Percentiles rank a stretch among this genome's conserved stretches.
These are phyloP conservation scores for Drosophila sp. DNA, from an alignment of 1,140 invertebrate species.

Conservation along the genomic window DNA sequence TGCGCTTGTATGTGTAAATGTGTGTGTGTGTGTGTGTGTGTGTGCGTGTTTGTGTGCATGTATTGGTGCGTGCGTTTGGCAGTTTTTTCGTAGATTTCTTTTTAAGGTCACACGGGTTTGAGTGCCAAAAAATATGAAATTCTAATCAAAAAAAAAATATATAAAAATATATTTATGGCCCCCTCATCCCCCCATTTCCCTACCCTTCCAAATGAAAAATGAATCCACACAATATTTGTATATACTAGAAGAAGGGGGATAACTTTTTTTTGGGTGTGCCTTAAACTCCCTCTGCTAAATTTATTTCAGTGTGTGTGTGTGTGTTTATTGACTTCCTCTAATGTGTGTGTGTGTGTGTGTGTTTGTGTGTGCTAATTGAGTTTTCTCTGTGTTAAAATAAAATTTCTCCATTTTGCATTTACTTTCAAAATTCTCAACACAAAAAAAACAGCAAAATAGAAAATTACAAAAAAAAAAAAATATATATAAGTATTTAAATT, in stretches of 20 bases:
- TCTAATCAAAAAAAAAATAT: constrained; percentile 33
- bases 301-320: constrained; percentile 25
- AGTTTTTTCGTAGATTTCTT: constrained; percentile 27
- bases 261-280: constrained; percentile 30
- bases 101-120: constrained; percentile 52
- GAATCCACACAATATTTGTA: background rate
- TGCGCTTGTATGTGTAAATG: constrained; percentile 32
- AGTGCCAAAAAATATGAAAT: constrained; percentile 11
- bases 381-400: constrained; percentile 15
- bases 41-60: constrained; percentile 18
- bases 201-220: background rate
- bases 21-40: constrained; percentile 16
- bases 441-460: constrained; percentile 18
- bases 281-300: constrained; percentile 33
- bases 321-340: constrained; percentile 15
- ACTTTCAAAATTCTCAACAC: constrained; percentile 45
- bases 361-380: constrained; percentile 33
- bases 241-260: background rate
- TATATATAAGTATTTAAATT: background rate
- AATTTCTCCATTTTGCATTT: constrained; percentile 21
- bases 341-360: constrained; percentile 2
- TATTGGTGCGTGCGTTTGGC: constrained; percentile 39
- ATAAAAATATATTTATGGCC: constrained; percentile 30
- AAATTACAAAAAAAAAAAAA: constrained; percentile 27
- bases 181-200: background rate